Evolutionary conservation across 1,140 invertebrate genomes (phyloP).

Genomic region (Ladona fulva): DNA sequence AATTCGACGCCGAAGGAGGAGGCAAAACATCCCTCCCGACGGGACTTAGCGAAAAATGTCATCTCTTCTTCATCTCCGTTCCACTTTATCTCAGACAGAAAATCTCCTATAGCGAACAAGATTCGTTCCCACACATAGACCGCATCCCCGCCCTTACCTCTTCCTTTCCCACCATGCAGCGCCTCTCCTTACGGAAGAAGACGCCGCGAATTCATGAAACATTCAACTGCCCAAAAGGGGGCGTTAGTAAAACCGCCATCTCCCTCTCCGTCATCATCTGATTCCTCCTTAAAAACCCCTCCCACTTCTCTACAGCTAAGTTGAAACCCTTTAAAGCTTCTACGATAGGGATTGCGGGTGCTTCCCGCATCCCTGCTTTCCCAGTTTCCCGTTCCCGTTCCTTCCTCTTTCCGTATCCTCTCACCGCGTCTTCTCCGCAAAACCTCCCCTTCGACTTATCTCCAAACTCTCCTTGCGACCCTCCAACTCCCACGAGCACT

Average conservation of each 20-base stretch:
- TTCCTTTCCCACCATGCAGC: neutral
- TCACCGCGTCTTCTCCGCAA: neutral
- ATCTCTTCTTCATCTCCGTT: too few relatives aligned
- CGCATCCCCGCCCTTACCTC: neutral
- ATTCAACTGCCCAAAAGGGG: neutral
- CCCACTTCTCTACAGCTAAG: neutral
- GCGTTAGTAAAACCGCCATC: neutral
- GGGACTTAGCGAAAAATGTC: too few relatives aligned
- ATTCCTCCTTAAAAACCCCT: neutral
- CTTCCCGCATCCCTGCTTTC: neutral
- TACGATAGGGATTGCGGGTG: neutral
- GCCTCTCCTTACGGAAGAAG: neutral
- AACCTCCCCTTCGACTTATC: neutral
- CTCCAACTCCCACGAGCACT: neutral
- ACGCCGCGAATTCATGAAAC: neutral
- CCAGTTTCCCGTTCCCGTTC: neutral
- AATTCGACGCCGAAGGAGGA: too few relatives aligned
- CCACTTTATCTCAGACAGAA: too few relatives aligned
- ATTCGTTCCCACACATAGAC: too few relatives aligned
- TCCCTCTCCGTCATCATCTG: neutral
- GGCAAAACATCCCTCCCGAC: too few relatives aligned
- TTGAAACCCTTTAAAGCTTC: neutral
- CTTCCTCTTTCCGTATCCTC: neutral
- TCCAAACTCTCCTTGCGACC: neutral
- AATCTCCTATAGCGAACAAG: too few relatives aligned